phyloP scores from a whole-genome alignment of 2,113 vertebrate species.

The Bagarius yarrelli region DNA sequence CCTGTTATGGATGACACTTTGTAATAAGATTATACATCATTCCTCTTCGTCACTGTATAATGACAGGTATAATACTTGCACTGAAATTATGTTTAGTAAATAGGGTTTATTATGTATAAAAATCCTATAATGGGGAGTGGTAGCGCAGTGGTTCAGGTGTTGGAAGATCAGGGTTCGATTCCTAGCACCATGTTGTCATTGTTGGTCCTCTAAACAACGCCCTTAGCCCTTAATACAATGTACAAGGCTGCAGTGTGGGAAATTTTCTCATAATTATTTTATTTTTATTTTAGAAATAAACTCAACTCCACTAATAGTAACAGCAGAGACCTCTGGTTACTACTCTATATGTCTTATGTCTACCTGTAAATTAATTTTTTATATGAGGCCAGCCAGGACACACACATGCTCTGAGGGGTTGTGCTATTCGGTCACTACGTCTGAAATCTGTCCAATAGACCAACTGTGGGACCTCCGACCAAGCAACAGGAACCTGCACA shows the following conservation, averaged over 20 bases:
- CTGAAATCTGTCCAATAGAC: slow-evolving; percentile 28
- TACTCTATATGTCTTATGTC: slow-evolving; percentile 8
- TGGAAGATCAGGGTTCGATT: too few species aligned
- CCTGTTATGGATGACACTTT: background rate
- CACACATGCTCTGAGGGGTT: slow-evolving; percentile 19
- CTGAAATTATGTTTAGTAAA: background rate
- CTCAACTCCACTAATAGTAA: background rate
- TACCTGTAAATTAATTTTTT: slow-evolving; percentile 34
- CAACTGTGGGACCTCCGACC: slow-evolving; percentile 26
- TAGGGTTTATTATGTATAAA: background rate
- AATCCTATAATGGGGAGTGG: background rate
- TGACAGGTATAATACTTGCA: background rate
- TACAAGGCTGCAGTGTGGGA: too few species aligned
- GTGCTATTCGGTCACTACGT: slow-evolving; percentile 5
- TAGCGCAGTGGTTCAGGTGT: background rate
- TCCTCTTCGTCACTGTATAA: background rate
- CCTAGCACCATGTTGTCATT: too few species aligned
- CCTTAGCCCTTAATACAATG: too few species aligned
- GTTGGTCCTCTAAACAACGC: too few species aligned
- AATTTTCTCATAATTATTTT: too few species aligned
- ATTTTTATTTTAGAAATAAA: too few species aligned
- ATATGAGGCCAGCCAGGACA: slow-evolving; percentile 5
- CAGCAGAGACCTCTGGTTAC: background rate
- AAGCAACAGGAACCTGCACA: slow-evolving; percentile 52
- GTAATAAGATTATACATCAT: background rate